Evolutionary conservation across 2,113 vertebrate genomes (phyloP).

Genomic region (Falco punctatus): DNA sequence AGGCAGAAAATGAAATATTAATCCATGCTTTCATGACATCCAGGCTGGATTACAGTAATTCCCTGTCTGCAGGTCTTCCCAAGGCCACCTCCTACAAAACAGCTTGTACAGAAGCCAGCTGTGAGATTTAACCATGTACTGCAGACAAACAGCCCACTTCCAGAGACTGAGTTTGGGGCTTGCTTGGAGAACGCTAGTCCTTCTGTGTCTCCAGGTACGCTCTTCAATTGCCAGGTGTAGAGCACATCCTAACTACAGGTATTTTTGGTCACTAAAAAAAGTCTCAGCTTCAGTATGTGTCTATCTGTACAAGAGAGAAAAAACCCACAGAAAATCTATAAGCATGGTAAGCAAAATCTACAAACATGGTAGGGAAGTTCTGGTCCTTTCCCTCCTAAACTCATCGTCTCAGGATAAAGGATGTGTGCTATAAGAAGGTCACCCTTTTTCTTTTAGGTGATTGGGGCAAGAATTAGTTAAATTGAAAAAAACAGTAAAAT

Average conservation of each 20-base stretch:
- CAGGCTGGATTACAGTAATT: constrained; percentile 47
- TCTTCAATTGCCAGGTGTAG: background rate
- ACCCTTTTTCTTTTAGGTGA: background rate
- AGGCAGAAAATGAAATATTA: constrained; percentile 59
- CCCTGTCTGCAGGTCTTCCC: constrained; percentile 27
- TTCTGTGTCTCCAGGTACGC: background rate
- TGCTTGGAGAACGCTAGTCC: background rate
- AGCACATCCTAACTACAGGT: background rate
- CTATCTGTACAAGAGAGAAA: background rate
- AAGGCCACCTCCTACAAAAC: background rate
- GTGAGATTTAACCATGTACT: background rate
- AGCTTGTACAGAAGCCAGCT: background rate
- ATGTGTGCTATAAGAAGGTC: background rate
- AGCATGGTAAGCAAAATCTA: background rate
- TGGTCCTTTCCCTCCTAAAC: background rate
- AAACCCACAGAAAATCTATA: background rate
- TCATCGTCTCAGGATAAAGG: background rate
- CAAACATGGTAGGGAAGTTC: background rate
- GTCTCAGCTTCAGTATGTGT: background rate
- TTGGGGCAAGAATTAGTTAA: background rate
- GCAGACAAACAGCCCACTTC: background rate
- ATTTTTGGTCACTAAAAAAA: background rate
- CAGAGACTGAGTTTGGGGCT: background rate
- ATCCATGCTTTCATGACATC: constrained; percentile 24
- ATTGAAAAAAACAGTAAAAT: background rate